A percentile compares a stretch with the other conserved stretches of the same genome.
Conservation (phyloP, 2,113 vertebrate species). For the Pelobates fuscus region DNA sequence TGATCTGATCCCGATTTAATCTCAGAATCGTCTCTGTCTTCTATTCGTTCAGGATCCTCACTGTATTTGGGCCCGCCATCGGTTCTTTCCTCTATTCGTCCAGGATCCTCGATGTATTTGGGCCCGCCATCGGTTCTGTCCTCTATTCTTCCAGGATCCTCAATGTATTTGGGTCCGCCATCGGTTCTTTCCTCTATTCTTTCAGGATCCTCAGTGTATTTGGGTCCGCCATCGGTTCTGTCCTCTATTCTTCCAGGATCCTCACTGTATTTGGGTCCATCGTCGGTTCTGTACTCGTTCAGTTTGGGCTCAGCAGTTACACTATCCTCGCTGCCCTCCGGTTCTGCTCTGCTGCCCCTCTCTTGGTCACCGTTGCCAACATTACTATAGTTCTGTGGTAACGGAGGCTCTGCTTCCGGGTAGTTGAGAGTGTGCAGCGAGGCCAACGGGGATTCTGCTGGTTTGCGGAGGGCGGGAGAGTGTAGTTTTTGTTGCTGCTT, state of each 20-base stretch:
- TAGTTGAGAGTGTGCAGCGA: slow-evolving; percentile 51
- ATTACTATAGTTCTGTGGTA: slow-evolving; percentile 44
- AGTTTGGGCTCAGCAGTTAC: not conserved
- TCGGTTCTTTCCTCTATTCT: not conserved
- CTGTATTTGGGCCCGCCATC: not conserved
- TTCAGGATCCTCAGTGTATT: not conserved
- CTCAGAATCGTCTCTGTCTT: not conserved
- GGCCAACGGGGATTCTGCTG: slow-evolving; percentile 67
- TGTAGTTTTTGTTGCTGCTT: slow-evolving; percentile 73
- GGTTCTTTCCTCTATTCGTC: not conserved
- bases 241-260: not conserved
- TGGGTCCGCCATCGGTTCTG: not conserved
- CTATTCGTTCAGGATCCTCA: not conserved
- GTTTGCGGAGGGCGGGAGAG: slow-evolving; percentile 64
- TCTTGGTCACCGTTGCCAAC: slow-evolving; percentile 63
- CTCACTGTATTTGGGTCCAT: not conserved
- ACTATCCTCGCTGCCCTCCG: not conserved
- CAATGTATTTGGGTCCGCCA: not conserved
- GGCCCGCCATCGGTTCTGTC: not conserved
- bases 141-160: not conserved
- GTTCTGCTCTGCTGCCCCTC: slow-evolving; percentile 40
- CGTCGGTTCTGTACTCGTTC: not conserved
- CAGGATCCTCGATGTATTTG: too few species aligned
- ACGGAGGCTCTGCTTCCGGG: slow-evolving; percentile 53
- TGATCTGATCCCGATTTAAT: not conserved